These are phyloP conservation scores for Mallotus villosus DNA, from an alignment of 2,797 vertebrate genomes.

Conservation along the genomic window DNA sequence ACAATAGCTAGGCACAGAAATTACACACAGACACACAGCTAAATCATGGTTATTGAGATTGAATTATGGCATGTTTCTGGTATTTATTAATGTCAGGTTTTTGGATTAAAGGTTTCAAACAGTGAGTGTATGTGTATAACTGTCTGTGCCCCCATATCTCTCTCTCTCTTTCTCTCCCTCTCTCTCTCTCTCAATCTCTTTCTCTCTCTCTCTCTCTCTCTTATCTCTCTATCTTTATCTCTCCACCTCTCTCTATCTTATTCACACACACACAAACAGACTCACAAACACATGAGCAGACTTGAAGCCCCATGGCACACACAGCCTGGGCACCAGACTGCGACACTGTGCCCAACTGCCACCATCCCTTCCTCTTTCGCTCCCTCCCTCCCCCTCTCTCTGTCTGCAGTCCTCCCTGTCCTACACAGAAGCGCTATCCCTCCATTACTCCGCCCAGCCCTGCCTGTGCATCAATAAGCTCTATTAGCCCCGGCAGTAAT, in stretches of 20 bases:
- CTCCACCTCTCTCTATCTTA: conserved; percentile 18
- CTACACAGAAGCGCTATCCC: conserved; percentile 5
- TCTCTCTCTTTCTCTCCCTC: neutral
- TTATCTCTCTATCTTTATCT: neutral
- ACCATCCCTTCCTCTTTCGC: conserved; percentile 27
- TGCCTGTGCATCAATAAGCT: conserved; percentile 60
- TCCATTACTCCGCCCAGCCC: conserved; percentile 40
- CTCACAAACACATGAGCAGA: conserved; percentile 33
- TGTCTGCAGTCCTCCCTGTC: conserved; percentile 17
- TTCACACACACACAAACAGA: conserved; percentile 10
- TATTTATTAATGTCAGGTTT: conserved; percentile 33
- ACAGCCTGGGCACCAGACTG: conserved; percentile 56
- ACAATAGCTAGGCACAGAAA: conserved; percentile 12
- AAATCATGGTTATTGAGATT: conserved; percentile 48
- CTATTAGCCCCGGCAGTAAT: conserved; percentile 59
- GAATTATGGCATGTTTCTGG: conserved; percentile 47
- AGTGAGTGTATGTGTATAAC: neutral
- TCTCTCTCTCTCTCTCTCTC: neutral
- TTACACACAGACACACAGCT: conserved; percentile 13
- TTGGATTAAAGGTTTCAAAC: neutral
- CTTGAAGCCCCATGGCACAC: conserved; percentile 32
- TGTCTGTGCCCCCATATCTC: neutral
- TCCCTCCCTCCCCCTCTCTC: conserved; percentile 46
- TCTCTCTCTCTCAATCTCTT: neutral
- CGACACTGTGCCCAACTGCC: conserved; percentile 55